Evolutionary conservation across 2,113 vertebrate species (phyloP).

Genomic region (Sakesphorus luctuosus): DNA sequence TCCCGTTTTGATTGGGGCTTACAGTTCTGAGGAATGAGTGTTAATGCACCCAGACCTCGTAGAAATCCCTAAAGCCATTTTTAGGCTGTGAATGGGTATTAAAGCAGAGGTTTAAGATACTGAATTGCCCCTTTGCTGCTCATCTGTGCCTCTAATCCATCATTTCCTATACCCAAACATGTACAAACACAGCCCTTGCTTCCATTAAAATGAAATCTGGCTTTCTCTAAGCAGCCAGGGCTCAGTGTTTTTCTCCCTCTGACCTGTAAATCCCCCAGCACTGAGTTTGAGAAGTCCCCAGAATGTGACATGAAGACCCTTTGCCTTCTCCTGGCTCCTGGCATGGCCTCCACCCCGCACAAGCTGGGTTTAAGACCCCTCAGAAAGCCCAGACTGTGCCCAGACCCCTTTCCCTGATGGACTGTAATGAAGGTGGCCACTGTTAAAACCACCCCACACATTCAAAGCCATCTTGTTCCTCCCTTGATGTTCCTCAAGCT

Average conservation of each 20-base stretch:
- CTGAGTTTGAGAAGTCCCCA: background rate
- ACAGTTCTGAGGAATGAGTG: background rate
- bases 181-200: background rate
- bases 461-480: background rate
- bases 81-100: background rate
- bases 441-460: background rate
- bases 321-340: background rate
- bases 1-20: background rate
- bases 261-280: background rate
- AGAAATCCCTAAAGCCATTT: background rate
- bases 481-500: background rate
- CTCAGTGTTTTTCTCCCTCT: background rate
- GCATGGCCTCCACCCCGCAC: accelerated
- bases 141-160: background rate
- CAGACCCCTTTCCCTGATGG: background rate
- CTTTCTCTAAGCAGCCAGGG: background rate
- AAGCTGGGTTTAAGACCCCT: background rate
- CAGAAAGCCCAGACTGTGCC: background rate
- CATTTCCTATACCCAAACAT: background rate
- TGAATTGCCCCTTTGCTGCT: background rate
- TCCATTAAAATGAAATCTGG: background rate
- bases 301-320: background rate
- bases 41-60: background rate
- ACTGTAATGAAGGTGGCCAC: background rate
- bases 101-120: background rate